Evolutionary conservation across 2,797 vertebrate genomes (phyloP), one percentile per base, ranked within the genome.

Genomic region (Melopsittacus undulatus): DNA sequence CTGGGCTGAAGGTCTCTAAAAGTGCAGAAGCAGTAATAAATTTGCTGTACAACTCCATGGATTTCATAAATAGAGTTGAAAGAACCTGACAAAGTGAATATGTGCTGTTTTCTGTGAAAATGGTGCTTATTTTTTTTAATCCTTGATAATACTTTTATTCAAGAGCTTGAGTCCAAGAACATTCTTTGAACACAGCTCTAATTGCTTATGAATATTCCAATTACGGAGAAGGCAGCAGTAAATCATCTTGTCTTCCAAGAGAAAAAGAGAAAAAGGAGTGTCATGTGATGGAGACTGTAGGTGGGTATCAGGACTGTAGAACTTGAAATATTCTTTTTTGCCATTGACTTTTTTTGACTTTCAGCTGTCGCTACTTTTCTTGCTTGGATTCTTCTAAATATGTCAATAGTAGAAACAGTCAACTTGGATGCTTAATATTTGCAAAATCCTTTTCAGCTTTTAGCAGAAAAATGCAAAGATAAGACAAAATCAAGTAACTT

Each of bases 161-260:
- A 86, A 46, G 76, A 93, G n/a, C n/a, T 91, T 59, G 34, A 85
- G 80, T 93, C 83, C 63, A 92, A 83, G 73, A 92, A 86, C 36
- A 42, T 80, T 95, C 52, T 87, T 85, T 92, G 83, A 94, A 86
- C 74, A 63, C 36, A 76, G 22, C 49, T 86, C 23, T 94, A 93
- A 93, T 94, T 95, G 83, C 94, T 92, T 94, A 92, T 96, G 89
- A 94, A 92, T 92, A 88, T 95, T 95, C 83, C 46, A 81, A 9
- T 90, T 94, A 84, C 34, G 72, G 38, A 90, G 61, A 94, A 91
- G 64, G 36, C 74, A 83, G 46, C 75, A 73, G 24, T 84, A 90
- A 92, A 95, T 92, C 87, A 90, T 96, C 89, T 92, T 94, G 67
- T 92, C 87, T 94, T 94, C 40, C 26, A 7, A 92, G 67, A 94